These are phyloP conservation scores for Aptenodytes forsteri DNA, from an alignment of 2,113 vertebrate genomes.

Conservation along the genomic window DNA sequence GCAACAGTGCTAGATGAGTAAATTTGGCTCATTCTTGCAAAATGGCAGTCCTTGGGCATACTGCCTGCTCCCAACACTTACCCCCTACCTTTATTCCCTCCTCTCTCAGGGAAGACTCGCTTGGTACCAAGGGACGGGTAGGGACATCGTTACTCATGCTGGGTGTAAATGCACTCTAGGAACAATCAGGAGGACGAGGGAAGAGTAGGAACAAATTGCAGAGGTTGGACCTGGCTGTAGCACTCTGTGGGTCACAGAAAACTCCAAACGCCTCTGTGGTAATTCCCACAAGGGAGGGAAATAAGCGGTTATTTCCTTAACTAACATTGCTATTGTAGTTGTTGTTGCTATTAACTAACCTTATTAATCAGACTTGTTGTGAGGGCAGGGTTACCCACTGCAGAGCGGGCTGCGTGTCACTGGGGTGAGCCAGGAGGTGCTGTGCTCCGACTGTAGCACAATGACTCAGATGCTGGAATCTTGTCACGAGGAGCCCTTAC, in stretches of 20 bases:
- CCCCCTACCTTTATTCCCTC: background rate
- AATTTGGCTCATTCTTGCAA: background rate
- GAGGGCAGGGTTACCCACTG: background rate
- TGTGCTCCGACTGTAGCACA: background rate
- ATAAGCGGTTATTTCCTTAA: background rate
- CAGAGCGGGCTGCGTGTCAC: background rate
- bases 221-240: background rate
- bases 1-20: background rate
- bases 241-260: background rate
- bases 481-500: background rate
- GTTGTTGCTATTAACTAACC: background rate
- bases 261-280: background rate
- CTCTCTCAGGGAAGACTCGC: fast-evolving
- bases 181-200: background rate
- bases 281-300: background rate
- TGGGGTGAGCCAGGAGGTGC: background rate
- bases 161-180: background rate
- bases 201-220: background rate
- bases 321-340: background rate
- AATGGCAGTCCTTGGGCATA: background rate
- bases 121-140: background rate
- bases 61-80: background rate
- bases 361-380: background rate
- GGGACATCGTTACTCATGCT: fast-evolving
- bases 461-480: background rate